phyloP scores from a whole-genome alignment of 2,113 vertebrate genomes.

The Candoia aspera region DNA sequence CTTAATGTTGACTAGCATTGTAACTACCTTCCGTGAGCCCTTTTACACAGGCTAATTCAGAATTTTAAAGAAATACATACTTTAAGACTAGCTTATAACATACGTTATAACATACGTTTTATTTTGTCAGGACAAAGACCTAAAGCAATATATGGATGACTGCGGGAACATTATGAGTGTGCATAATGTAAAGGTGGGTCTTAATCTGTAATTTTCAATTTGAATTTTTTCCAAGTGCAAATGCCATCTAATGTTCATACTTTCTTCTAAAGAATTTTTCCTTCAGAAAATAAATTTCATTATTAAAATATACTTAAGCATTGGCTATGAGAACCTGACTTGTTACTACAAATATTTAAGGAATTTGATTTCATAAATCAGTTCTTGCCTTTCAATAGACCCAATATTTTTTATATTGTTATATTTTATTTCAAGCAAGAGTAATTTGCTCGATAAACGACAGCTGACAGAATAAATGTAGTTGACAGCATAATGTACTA shows the following conservation, averaged over 20 bases:
- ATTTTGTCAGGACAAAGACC: conserved; percentile 91
- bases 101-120: not conserved
- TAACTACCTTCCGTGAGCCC: not conserved
- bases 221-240: not conserved
- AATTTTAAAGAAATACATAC: not conserved
- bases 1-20: not conserved
- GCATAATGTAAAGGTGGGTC: conserved; percentile 96
- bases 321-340: not conserved
- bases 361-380: not conserved
- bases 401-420: not conserved
- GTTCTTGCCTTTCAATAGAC: not conserved
- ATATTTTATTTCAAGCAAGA: not conserved
- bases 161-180: conserved; percentile 99
- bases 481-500: not conserved
- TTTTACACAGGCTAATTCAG: not conserved
- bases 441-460: not conserved
- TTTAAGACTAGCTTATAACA: not conserved
- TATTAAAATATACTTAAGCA: not conserved
- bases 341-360: not conserved
- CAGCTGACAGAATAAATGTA: not conserved
- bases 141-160: conserved; percentile 99
- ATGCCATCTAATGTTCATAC: not conserved
- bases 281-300: not conserved
- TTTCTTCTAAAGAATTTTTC: not conserved
- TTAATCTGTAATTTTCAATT: not conserved